Evolutionary conservation across 37 sponge, comb jelly and placozoan species (phyloP), one percentile per base, ranked within the genome.

Genomic region (Mnemiopsis leidyi): DNA sequence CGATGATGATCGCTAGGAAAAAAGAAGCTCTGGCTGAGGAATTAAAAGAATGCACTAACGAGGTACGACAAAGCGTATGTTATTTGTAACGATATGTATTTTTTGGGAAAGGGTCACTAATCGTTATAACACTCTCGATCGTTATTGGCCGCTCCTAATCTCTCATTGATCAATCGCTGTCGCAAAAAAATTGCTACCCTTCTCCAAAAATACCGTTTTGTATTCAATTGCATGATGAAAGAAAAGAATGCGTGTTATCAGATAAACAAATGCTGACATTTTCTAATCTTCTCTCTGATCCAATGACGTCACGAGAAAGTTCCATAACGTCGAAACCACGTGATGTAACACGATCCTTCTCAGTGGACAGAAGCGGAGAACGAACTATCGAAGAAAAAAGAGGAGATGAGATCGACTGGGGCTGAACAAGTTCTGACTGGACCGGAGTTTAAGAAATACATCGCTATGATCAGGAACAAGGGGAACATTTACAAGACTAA

Each of bases 401-500:
- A 85, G 23, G 90, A 85, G 23, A 85, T 85, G 90, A 28, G 61
- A n/a, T 23, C 23, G 13, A n/a, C 28, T 9, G 90, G 90, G 7
- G 90, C 90, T 2, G 48, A 39, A 13, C 0, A 38, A 39, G 90
- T 85, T 0, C 40, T 85, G 61, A 85, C 90, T 38, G 90, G 90
- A n/a, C 40, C 90, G 23, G 90, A 69, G 93, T 31, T 95, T 13
- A 38, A 82, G 35, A 94, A 73, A 29, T 97, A 95, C 90, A 93
- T 96, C 39, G 90, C 93, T 2, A 95, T 92, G 48, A 93, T 99
- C 13, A 94, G 99, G 0, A 82, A 93, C 16, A 94, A 96, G 77
- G 95, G 94, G 39, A 95, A 82, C 38, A 94, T 94, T 2, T 99
- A 96, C 94, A 97, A 97, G 95, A 48, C 94, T 36, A 99, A 97